Evolutionary conservation across 2,113 vertebrate species (phyloP).

Genomic region (Tetrax tetrax): DNA sequence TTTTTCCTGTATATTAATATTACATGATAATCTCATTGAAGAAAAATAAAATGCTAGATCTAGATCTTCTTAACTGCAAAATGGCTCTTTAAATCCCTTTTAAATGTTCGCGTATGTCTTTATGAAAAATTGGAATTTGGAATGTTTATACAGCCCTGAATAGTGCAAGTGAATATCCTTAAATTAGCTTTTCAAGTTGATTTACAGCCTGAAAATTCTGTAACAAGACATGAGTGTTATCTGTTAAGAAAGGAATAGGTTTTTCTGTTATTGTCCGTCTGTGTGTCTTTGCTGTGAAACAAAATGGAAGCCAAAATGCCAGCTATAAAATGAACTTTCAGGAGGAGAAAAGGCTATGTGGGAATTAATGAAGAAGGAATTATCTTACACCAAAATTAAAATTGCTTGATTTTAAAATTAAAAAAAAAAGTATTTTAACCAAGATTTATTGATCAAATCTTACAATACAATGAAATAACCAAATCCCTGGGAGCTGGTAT

Average conservation of each 20-base stretch:
- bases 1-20: slow-evolving; percentile 67
- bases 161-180: slow-evolving; percentile 58
- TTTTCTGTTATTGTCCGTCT: slow-evolving; percentile 31
- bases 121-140: slow-evolving; percentile 69
- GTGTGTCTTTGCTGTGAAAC: slow-evolving; percentile 15
- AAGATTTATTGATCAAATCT: not conserved
- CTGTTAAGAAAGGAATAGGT: slow-evolving; percentile 44
- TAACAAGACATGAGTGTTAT: slow-evolving; percentile 50
- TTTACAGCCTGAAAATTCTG: slow-evolving; percentile 66
- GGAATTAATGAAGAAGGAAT: slow-evolving; percentile 34
- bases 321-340: slow-evolving; percentile 25
- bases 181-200: slow-evolving; percentile 67
- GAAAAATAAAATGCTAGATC: slow-evolving; percentile 19
- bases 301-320: slow-evolving; percentile 53
- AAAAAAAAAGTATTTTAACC: not conserved
- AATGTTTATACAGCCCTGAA: slow-evolving; percentile 69
- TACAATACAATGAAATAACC: not conserved
- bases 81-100: slow-evolving; percentile 55
- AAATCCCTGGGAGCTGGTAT: not conserved
- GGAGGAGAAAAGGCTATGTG: not conserved
- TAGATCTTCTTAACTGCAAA: slow-evolving; percentile 61
- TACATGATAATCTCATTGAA: slow-evolving; percentile 61
- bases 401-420: not conserved
- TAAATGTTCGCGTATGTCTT: slow-evolving; percentile 72
- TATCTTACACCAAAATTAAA: slow-evolving; percentile 4